These are phyloP conservation scores for Bombus superbus DNA, from an alignment of 1,140 invertebrate genomes.

Conservation along the genomic window DNA sequence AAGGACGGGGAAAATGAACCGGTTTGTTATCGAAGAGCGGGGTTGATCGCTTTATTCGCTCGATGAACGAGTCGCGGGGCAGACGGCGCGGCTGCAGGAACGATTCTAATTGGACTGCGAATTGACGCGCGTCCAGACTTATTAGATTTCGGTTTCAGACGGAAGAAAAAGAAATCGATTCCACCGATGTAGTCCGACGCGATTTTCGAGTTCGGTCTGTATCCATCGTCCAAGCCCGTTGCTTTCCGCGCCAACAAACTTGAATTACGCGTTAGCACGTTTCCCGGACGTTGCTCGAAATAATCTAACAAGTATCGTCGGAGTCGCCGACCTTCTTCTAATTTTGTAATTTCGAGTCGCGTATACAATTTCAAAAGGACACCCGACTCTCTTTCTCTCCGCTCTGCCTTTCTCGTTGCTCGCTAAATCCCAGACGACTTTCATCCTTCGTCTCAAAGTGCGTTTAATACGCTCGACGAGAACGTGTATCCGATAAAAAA, in stretches of 20 bases:
- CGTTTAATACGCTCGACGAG: too few species aligned
- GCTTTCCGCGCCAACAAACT: conserved; percentile 8
- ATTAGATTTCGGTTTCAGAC: conserved; percentile 15
- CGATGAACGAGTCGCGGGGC: background rate
- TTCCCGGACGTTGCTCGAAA: conserved; percentile 1
- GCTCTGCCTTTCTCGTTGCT: background rate
- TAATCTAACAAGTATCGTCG: conserved; percentile 29
- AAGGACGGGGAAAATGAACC: conserved; percentile 8
- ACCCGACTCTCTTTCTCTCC: background rate
- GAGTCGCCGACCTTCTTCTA: background rate
- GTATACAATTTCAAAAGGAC: background rate
- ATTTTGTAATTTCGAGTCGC: background rate
- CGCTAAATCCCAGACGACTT: background rate
- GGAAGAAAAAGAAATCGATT: conserved; percentile 16
- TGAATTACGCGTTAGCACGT: background rate
- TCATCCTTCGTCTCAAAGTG: background rate
- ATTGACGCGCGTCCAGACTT: conserved; percentile 19
- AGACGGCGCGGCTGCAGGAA: background rate
- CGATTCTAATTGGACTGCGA: conserved; percentile 25
- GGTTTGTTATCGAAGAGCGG: background rate
- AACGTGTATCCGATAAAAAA: too few species aligned
- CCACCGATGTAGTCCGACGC: background rate
- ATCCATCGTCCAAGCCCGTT: background rate
- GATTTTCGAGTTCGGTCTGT: background rate
- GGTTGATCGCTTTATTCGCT: background rate